These are phyloP conservation scores for Eulimnadia texana DNA, from an alignment of 1,140 invertebrate species.

Conservation along the genomic window DNA sequence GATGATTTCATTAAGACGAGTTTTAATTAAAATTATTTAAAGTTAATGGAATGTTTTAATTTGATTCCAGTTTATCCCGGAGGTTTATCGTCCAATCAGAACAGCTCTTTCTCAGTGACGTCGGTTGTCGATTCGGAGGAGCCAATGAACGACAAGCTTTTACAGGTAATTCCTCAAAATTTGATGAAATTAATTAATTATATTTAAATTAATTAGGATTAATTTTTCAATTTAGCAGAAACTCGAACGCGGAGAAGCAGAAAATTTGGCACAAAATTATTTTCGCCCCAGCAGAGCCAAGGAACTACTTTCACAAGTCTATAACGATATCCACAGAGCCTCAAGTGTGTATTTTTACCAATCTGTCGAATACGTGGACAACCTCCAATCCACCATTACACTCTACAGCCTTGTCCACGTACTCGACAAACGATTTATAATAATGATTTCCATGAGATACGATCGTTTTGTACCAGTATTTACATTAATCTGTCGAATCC, in stretches of 20 bases:
- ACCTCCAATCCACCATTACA: too few species aligned
- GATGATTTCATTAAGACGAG: not conserved
- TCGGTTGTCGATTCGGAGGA: not conserved
- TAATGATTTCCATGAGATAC: too few species aligned
- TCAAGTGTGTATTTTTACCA: slow-evolving; percentile 14
- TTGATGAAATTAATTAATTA: not conserved
- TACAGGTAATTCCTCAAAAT: not conserved
- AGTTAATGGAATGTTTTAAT: not conserved
- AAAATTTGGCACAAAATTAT: slow-evolving; percentile 52
- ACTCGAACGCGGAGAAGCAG: slow-evolving; percentile 38
- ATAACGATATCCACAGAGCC: slow-evolving; percentile 29
- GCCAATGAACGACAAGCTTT: not conserved
- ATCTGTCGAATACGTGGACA: too few species aligned
- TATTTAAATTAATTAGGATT: slow-evolving; percentile 5
- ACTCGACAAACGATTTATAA: too few species aligned
- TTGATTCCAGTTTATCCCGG: not conserved
- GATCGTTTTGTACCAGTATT: too few species aligned
- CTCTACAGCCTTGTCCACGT: too few species aligned
- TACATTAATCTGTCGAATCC: too few species aligned
- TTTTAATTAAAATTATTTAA: not conserved
- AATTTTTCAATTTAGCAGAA: slow-evolving; percentile 32
- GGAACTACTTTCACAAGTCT: slow-evolving; percentile 38
- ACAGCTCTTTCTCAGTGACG: not conserved
- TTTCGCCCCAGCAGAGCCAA: slow-evolving; percentile 45
- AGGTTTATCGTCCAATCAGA: not conserved